Evolutionary conservation across 2,888 invertebrate species (phyloP).

Genomic region (Venusia cambrica): DNA sequence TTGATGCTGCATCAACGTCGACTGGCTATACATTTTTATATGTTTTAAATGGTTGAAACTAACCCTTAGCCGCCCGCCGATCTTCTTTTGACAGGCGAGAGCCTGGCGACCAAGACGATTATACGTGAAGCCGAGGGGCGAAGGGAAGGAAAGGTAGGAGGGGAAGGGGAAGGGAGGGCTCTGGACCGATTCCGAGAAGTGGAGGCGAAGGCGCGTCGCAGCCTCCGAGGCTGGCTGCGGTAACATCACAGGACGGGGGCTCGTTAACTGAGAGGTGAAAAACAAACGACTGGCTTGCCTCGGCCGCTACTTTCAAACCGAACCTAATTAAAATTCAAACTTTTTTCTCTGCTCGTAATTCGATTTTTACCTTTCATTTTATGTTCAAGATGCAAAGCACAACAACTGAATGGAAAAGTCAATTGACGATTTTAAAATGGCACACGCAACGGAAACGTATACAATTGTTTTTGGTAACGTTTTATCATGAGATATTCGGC

Average conservation of each 20-base stretch:
- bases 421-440: neutral
- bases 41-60: neutral
- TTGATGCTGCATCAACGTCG: slow-evolving; percentile 19
- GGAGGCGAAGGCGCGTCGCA: slow-evolving; percentile 51
- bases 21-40: slow-evolving; percentile 12
- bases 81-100: too few relatives aligned
- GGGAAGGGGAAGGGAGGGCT: slow-evolving; percentile 35
- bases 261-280: slow-evolving; percentile 72
- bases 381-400: too few relatives aligned
- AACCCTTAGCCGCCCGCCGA: too few relatives aligned
- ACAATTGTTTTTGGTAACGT: too few relatives aligned
- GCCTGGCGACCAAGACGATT: slow-evolving; percentile 53
- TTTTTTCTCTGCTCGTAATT: slow-evolving; percentile 32
- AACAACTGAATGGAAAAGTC: slow-evolving; percentile 3
- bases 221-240: slow-evolving; percentile 66
- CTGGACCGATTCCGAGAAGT: slow-evolving; percentile 67
- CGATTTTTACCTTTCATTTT: slow-evolving; percentile 12
- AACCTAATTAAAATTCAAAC: slow-evolving; percentile 57
- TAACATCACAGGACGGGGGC: slow-evolving; percentile 65
- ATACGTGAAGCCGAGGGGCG: slow-evolving; percentile 43
- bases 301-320: slow-evolving; percentile 39
- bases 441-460: too few relatives aligned
- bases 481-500: too few relatives aligned
- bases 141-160: too few relatives aligned
- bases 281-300: slow-evolving; percentile 43